Evolutionary conservation across 2,888 invertebrate genomes (phyloP), one percentile per base, ranked within the genome.

Genomic region (Hecatera dysodea): DNA sequence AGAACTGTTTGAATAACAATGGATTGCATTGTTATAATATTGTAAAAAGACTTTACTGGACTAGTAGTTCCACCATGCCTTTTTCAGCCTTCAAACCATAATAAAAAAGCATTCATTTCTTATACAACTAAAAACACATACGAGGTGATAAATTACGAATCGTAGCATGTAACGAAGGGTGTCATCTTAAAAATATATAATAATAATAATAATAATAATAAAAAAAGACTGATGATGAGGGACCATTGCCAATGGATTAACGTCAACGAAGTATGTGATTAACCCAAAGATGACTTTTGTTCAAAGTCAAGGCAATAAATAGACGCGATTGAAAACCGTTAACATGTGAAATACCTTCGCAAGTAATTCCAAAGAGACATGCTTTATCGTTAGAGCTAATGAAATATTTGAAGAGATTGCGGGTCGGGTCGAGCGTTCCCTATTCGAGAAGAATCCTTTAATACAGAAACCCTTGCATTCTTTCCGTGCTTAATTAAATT

Each of bases 141-240:
- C 4, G 39, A 69, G 61, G 61, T 73, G 33, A 56, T 63, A 39
- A 74, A 74, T 55, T 74, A 67, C 48, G 75, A 73, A 72, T 19
- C 22, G 9, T 15, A 19, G 22, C 29, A 27, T 22, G 19, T 17
- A 33, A 12, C 33, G 22, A 46, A 9, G 19, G 42, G 15, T 8
- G 11, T 48, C 55, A 48, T 33, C n/a, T 15, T 27, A 17, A 33
- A n/a, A n/a, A n/a, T n/a, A n/a, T n/a, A n/a, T n/a, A n/a, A n/a
- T n/a, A n/a, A n/a, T n/a, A n/a, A n/a, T n/a, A n/a, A n/a, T n/a
- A n/a, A n/a, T n/a, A n/a, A n/a, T n/a, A n/a, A n/a, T n/a, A n/a
- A n/a, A n/a, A 29, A 50, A 71, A 33, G 8, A 66, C 1, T 8
- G 24, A 65, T 48, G 19, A 22, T 22, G 24, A 50, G 27, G 9